Evolutionary conservation across 2,888 invertebrate genomes (phyloP), one percentile per base, ranked within the genome.

Genomic region (Rambutsinella grinnellia): DNA sequence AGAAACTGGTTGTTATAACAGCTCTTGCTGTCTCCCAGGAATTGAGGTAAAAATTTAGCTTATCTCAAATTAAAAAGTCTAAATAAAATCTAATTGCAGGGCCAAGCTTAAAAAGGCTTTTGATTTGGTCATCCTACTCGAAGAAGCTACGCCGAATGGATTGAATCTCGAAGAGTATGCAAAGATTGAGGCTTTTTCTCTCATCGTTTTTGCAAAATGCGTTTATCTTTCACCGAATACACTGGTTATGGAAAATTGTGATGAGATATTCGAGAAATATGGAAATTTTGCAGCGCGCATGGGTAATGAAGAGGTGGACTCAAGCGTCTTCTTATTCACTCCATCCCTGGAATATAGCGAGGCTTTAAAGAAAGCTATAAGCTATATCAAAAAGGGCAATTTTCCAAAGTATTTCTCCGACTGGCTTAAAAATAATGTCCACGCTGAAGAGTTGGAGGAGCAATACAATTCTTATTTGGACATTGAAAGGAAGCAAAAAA

Each of bases 71-170:
- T 46, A 3, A 46, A 10, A 61, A 19, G 8, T 46, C 21, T 61
- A 13, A 15, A 46, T 46, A 17, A 44, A 19, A 8, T n/a, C n/a
- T n/a, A n/a, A 28, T 65, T 53, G 19, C 36, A 67, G 67, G 67
- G 67, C 57, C 27, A 67, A 67, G 27, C 24, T 67, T 13, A 58
- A 58, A 49, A 58, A 57, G 47, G 46, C 21, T 17, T 67, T 49
- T 49, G 60, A 60, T 60, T 21, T 19, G 8, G 63, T 63, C 1
- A 19, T 51, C 3, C 17, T 63, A 19, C 51, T 63, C 2, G 27
- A 49, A 10, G 2, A 23, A 6, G 24, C 19, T 10, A 19, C 21
- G 19, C 23, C 19, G 10, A 23, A 54, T 54, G 56, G 24, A 19
- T 19, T 19, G 24, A 6, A 17, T 19, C 27, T 63, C 8, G 63